Evolutionary conservation across 53 echinoderm and acorn worm genomes (phyloP).

Genomic region (Stichopus horrens): DNA sequence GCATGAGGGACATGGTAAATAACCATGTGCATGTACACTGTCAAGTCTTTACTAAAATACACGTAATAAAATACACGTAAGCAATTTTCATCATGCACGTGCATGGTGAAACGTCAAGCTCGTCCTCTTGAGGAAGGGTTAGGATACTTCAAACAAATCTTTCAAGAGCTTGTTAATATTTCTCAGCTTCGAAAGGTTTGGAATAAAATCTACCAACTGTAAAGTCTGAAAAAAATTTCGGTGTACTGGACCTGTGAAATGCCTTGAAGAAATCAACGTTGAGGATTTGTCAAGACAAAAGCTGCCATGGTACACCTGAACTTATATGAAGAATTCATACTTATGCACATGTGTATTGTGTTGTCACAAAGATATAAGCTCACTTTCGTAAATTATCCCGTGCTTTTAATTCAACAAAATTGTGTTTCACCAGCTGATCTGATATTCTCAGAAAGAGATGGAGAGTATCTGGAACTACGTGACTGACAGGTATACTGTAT

Average conservation of each 20-base stretch:
- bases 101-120: neutral
- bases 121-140: neutral
- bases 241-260: slow-evolving; percentile 28
- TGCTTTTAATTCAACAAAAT: slow-evolving; percentile 1
- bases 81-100: too few relatives aligned
- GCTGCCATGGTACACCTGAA: slow-evolving; percentile 4
- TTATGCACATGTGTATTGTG: slow-evolving; percentile 13
- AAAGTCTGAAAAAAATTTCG: neutral
- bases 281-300: slow-evolving; percentile 33
- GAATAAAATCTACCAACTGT: slow-evolving; percentile 19
- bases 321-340: slow-evolving; percentile 15
- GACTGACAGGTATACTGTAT: too few relatives aligned
- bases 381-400: slow-evolving; percentile 15
- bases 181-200: neutral
- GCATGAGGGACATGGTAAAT: too few relatives aligned
- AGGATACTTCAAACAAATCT: neutral
- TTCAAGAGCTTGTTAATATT: slow-evolving; percentile 19
- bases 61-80: too few relatives aligned
- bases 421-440: slow-evolving; percentile 8
- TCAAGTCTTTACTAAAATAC: too few relatives aligned
- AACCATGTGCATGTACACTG: too few relatives aligned
- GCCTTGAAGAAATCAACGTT: neutral
- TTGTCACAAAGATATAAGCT: neutral
- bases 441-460: slow-evolving; percentile 29
- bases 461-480: slow-evolving; percentile 6